A percentile compares a stretch with the other conserved stretches of the same genome.
These are phyloP conservation scores for Dicycla oo DNA, from an alignment of 2,888 invertebrate species.

Conservation along the genomic window DNA sequence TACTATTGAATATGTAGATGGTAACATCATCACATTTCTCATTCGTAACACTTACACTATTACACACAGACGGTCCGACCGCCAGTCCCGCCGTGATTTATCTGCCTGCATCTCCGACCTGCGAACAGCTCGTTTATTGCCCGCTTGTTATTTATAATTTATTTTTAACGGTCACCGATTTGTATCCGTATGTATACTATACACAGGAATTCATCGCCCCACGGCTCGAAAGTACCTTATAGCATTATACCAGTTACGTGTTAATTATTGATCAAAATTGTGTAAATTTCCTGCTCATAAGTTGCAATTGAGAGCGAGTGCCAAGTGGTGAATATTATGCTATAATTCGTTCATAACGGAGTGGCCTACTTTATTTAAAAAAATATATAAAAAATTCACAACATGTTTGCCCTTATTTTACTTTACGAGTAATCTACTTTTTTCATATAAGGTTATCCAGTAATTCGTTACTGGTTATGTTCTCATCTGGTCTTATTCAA, in stretches of 20 bases:
- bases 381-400: conserved; percentile 31
- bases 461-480: conserved; percentile 18
- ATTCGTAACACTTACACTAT: conserved; percentile 83
- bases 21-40: conserved; percentile 79
- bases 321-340: conserved; percentile 50
- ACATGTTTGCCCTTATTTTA: conserved; percentile 23
- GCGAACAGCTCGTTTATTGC: conserved; percentile 89
- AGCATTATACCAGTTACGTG: conserved; percentile 64
- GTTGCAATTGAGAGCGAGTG: conserved; percentile 44
- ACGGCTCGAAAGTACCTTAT: conserved; percentile 70
- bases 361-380: conserved; percentile 33
- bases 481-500: conserved; percentile 1
- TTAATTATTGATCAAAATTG: conserved; percentile 72
- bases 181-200: conserved; percentile 77
- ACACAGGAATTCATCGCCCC: conserved; percentile 69
- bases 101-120: conserved; percentile 88
- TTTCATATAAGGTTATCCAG: conserved; percentile 20
- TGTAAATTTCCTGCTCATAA: conserved; percentile 57
- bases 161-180: conserved; percentile 89
- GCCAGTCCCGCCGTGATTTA: conserved; percentile 84
- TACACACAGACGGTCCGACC: conserved; percentile 71
- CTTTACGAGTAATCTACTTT: conserved; percentile 18
- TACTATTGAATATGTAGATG: conserved; percentile 75
- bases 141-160: conserved; percentile 90
- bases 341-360: conserved; percentile 47